A percentile compares a stretch with the other conserved stretches of the same genome.
Evolutionary conservation across 2,113 vertebrate species (phyloP).

Genomic region (Cavia porcellus): DNA sequence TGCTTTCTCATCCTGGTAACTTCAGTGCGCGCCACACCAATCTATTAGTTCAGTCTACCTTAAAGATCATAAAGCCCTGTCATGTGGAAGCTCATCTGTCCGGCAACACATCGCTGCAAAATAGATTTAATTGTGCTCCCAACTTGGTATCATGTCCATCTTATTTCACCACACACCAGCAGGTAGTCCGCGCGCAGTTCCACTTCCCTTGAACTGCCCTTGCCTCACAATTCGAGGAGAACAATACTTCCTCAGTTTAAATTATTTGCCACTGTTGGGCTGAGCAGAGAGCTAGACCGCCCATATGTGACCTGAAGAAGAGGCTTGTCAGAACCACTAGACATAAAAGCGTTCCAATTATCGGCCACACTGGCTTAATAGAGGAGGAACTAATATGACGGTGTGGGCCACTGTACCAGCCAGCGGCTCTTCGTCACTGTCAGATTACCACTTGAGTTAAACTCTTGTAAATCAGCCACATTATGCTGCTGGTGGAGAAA

Average conservation of each 20-base stretch:
- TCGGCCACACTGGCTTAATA: slow-evolving; percentile 91
- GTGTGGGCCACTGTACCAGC: slow-evolving; percentile 90
- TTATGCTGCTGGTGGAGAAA: slow-evolving; percentile 89
- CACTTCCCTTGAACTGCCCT: slow-evolving; percentile 94
- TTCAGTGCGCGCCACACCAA: slow-evolving; percentile 91
- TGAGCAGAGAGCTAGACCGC: slow-evolving; percentile 92
- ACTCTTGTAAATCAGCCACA: slow-evolving; percentile 93
- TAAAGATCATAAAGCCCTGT: slow-evolving; percentile 93
- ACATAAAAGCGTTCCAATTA: slow-evolving; percentile 97
- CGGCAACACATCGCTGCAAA: slow-evolving; percentile 91
- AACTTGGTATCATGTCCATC: slow-evolving; percentile 92
- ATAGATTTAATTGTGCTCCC: slow-evolving; percentile 95
- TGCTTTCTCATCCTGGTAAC: slow-evolving; percentile 94
- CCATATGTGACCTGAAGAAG: slow-evolving; percentile 93
- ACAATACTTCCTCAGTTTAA: slow-evolving; percentile 94
- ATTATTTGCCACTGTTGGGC: slow-evolving; percentile 96
- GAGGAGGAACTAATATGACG: slow-evolving; percentile 92
- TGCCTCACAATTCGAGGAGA: slow-evolving; percentile 89
- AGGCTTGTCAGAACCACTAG: slow-evolving; percentile 94
- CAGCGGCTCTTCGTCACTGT: slow-evolving; percentile 92
- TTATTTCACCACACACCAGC: slow-evolving; percentile 92
- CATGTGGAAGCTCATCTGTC: slow-evolving; percentile 94
- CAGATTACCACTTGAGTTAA: slow-evolving; percentile 94
- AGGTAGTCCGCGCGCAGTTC: slow-evolving; percentile 89
- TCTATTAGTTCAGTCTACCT: slow-evolving; percentile 94